phyloP scores from a whole-genome alignment of 2,888 invertebrate species.

The Hemithea aestivaria region DNA sequence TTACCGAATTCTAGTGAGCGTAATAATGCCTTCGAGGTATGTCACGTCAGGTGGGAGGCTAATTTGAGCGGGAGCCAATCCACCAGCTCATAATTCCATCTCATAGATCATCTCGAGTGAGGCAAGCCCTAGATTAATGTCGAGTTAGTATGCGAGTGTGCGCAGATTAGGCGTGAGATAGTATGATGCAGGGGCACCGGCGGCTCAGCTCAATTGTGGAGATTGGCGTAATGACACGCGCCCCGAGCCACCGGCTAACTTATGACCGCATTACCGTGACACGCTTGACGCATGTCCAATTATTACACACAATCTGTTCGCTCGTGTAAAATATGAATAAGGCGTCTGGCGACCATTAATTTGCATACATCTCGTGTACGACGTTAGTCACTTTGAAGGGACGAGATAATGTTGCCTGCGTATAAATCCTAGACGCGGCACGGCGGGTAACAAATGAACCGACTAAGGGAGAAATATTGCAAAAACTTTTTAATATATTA shows the following conservation, averaged over 20 bases:
- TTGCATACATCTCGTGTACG: conserved; percentile 49
- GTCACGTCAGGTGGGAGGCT: conserved; percentile 30
- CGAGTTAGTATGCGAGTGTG: conserved; percentile 4
- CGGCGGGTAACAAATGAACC: conserved; percentile 63
- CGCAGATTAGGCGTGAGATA: conserved; percentile 7
- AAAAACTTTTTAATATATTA: conserved; percentile 64
- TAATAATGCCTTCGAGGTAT: conserved; percentile 21
- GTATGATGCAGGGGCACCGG: conserved; percentile 22
- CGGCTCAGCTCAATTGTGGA: conserved; percentile 55
- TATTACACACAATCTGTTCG: conserved; percentile 72
- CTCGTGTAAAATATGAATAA: conserved; percentile 71
- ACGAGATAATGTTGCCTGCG: conserved; percentile 69
- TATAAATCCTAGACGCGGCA: conserved; percentile 63
- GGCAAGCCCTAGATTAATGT: conserved; percentile 4
- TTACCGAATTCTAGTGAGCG: conserved; percentile 26
- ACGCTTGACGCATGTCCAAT: conserved; percentile 75
- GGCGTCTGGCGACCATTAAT: conserved; percentile 56
- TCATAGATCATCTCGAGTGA: conserved; percentile 58
- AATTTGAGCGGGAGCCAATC: conserved; percentile 52
- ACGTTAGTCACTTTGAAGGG: conserved; percentile 63
- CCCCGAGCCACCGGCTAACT: conserved; percentile 60
- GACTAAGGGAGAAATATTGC: conserved; percentile 65
- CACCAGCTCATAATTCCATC: conserved; percentile 55
- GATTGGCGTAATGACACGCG: conserved; percentile 73
- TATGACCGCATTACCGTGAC: conserved; percentile 72